Conservation (phyloP, 2,888 invertebrate genomes). For the Tortrix viridana region DNA sequence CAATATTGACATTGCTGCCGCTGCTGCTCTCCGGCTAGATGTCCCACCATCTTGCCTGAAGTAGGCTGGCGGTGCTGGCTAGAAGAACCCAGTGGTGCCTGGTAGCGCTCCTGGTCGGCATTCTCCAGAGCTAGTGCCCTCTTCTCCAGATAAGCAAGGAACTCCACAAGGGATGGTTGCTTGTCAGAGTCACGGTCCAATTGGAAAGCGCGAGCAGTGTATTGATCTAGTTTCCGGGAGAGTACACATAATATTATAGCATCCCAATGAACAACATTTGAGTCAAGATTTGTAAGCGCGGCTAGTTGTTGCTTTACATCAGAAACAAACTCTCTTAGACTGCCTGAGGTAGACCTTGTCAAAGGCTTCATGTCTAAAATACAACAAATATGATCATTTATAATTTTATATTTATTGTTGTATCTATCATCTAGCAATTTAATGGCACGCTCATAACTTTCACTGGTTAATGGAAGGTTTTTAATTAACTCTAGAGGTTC, state of each 20-base stretch:
- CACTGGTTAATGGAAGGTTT: constrained; percentile 36
- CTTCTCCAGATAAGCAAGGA: constrained; percentile 34
- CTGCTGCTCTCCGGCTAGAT: neutral
- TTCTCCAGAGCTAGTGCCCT: constrained; percentile 34
- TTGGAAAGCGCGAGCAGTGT: constrained; percentile 31
- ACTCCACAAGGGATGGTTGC: constrained; percentile 4
- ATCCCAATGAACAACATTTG: constrained; percentile 36
- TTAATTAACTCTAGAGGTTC: constrained; percentile 38
- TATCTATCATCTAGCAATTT: constrained; percentile 36
- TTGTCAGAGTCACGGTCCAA: constrained; percentile 23
- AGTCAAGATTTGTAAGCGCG: constrained; percentile 30
- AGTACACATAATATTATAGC: constrained; percentile 38
- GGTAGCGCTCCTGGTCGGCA: constrained; percentile 1
- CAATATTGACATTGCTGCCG: constrained; percentile 24
- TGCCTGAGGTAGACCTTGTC: neutral
- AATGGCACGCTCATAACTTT: constrained; percentile 31
- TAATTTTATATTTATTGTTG: constrained; percentile 28
- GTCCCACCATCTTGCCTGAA: neutral
- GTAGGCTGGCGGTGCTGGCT: neutral
- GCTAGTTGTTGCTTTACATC: constrained; percentile 33
- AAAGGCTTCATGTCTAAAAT: constrained; percentile 32
- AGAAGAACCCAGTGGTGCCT: neutral
- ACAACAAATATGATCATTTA: constrained; percentile 27
- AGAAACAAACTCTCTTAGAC: constrained; percentile 36
- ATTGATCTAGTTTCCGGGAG: constrained; percentile 38